Base-by-base conservation (phyloP, 1,140 invertebrate species). In the Bombyx mandarina region DNA sequence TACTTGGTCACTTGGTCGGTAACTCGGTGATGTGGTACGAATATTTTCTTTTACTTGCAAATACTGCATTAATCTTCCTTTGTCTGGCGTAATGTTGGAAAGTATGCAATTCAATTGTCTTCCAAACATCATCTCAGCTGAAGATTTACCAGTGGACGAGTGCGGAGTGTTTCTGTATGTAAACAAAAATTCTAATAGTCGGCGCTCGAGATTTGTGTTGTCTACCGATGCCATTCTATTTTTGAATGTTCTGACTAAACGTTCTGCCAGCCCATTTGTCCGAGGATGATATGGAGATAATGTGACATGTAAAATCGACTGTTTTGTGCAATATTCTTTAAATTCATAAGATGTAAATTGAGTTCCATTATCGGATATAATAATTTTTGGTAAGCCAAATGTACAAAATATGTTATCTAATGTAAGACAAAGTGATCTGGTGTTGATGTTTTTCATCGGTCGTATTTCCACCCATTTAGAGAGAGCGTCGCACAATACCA, bases 281-380 rank as follows among this genome's bases (percentile, higher is more conserved):
- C 44, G 45, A 10, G 54, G 54, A 49, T 56, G 56, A n/a, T 57
- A 57, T 45, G 56, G 56, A 10, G 43, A 52, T 8, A 48, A 52
- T 8, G 42, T 57, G 12, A 57, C 35, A 45, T 52, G 49, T 45
- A 52, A 35, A 8, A 57, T 57, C 0, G 48, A 43, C 42, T 52
- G 18, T 10, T 35, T 45, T 9, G 7, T 52, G 43, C 49, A 57
- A 45, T 52, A 57, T 22, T 52, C 26, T 52, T 51, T 51, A 45
- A 57, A 57, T 52, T 57, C 56, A 5, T 22, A 7, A n/a, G 48
- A 57, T 22, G n/a, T 45, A 22, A 57, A 57, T 52, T 57, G 56
- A n/a, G 43, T 7, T 45, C 49, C 49, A 26, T 57, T 57, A 35
- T 57, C 49, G 1, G 18, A 52, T 5, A 52, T 12, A 9, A 57